Evolutionary conservation across 2,113 vertebrate genomes (phyloP), one percentile per base, ranked within the genome.

Genomic region (Pachycephala philippinensis): DNA sequence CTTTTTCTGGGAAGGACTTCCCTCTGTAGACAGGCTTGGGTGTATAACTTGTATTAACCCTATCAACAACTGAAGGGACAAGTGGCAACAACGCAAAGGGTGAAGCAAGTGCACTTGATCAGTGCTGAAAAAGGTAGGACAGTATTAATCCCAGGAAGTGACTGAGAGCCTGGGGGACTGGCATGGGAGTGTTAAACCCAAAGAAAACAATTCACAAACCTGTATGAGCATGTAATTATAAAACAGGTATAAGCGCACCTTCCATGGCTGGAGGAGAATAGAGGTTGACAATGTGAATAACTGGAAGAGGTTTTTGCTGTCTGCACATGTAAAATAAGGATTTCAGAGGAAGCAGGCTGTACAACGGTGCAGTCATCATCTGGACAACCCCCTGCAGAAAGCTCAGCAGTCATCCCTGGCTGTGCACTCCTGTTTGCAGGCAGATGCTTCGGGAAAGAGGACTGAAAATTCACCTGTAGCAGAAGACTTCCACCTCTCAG

Each of bases 51-150:
- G 20, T 21, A 50, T 87, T 79, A 87, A 37, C 12, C 12, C 14
- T 45, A 33, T 19, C n/a, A 65, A 15, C 12, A 90, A 37, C 21
- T 23, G 37, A 71, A 76, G 12, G 11, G 10, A 28, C n/a, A 71
- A 10, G 16, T 40, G 27, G 9, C 37, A 91, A 60, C 17, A 53
- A 64, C 15, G 40, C 35, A 84, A n/a, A 63, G 20, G 13, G 56
- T 52, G 42, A 57, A 47, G 27, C 20, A 50, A 66, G 22, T 28
- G 30, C 22, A 53, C 10, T 39, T 68, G 33, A 47, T 10, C 5
- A 11, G 2, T 56, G 26, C 4, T 71, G 68, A 57, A 49, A 31
- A 40, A 81, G 28, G 20, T 45, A 0, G 0, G 22, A 57, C 11
- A 64, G 7, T 15, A 44, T 81, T 64, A 85, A 69, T 35, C 40